Conservation (phyloP, 2,797 vertebrate genomes). For the Bradypodion ventrale region DNA sequence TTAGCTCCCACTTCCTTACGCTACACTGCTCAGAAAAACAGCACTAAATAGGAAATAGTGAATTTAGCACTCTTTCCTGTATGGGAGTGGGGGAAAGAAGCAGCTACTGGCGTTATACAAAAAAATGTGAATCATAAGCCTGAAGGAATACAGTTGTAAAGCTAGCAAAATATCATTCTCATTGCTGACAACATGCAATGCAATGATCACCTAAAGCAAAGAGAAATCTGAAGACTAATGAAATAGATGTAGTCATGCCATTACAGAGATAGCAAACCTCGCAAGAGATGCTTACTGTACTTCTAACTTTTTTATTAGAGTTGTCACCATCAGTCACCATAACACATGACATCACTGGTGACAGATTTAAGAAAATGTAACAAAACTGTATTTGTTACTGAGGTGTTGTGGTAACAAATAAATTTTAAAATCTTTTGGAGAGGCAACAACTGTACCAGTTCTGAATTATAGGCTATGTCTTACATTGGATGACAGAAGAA, state of each 20-base stretch:
- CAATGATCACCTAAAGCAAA: constrained; percentile 60
- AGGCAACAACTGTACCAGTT: neutral
- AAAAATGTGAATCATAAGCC: constrained; percentile 65
- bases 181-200: constrained; percentile 59
- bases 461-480: neutral
- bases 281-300: neutral
- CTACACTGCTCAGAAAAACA: constrained; percentile 62
- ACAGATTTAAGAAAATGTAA: constrained; percentile 19
- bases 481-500: neutral
- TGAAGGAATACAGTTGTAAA: constrained; percentile 67
- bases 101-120: constrained; percentile 51
- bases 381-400: constrained; percentile 16
- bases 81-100: constrained; percentile 40
- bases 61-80: constrained; percentile 50
- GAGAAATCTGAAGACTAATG: constrained; percentile 56
- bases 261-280: constrained; percentile 29
- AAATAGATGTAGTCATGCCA: constrained; percentile 48
- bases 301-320: constrained; percentile 27
- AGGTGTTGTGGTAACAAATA: neutral
- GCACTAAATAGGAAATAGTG: constrained; percentile 57
- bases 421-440: neutral
- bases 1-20: constrained; percentile 54
- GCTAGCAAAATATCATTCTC: constrained; percentile 45
- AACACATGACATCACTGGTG: neutral
- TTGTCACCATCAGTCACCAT: constrained; percentile 16